Base-by-base conservation (phyloP, 2,113 vertebrate genomes). In the Azemiops feae region DNA sequence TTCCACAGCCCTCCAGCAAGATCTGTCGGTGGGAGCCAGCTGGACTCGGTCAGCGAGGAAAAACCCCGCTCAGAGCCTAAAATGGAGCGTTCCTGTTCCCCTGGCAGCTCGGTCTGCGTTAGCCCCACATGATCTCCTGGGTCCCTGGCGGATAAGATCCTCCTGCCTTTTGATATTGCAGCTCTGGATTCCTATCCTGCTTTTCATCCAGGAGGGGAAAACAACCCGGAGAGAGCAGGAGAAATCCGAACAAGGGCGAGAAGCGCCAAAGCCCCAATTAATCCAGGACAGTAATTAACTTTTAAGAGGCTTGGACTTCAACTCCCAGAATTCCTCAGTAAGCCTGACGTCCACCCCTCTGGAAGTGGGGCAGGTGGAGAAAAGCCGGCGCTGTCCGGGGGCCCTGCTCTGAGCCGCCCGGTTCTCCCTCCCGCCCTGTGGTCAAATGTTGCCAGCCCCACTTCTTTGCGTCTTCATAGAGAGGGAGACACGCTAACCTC, bases 181-280 rank as follows among this genome's bases (percentile, higher is more conserved):
- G 27, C 27, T 5, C 30, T n/a, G 4, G 30, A n/a, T 69, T 69
- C 60, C 60, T 16, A 2, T 30, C 64, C 6, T 16, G 64, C 14
- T 55, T 55, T 20, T 55, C 54, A 20, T 4, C 54, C n/a, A 11
- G 18, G n/a, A 81, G n/a, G 11, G 18, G 12, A 34, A 47, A 47
- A 47, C 7, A 81, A 18, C 6, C 30, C 16, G 18, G 34, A 43
- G 69, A n/a, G 30, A 34, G 74, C 16, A 45, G 34, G 16, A 88
- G 18, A 34, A 25, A 20, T 5, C 34, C 1, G 30, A n/a, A n/a
- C 2, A 23, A 16, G 34, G 2, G 2, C 4, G 0, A 18, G 39
- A 34, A 12, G 2, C 7, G 1, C n/a, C 11, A 12, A 89, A 11
- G n/a, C 1, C 27, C 23, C 3, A 12, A 18, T 7, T 3, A 3